Evolutionary conservation across 2,113 vertebrate genomes (phyloP).

Genomic region (Sapajus apella): DNA sequence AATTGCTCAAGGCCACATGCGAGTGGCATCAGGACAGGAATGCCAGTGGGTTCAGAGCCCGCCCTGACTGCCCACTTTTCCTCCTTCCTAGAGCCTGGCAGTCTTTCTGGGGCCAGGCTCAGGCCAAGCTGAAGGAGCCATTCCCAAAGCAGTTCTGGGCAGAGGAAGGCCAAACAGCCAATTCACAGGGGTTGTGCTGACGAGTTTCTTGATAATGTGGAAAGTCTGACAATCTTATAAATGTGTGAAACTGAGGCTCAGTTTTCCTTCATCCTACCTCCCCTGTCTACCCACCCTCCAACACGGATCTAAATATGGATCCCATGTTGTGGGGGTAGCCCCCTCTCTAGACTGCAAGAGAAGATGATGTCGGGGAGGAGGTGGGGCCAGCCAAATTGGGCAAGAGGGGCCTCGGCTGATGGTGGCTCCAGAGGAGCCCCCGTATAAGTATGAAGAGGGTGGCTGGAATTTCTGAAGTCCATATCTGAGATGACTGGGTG

Average conservation of each 20-base stretch:
- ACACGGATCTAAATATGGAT: neutral
- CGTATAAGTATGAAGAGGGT: fast-evolving
- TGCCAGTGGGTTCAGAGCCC: neutral
- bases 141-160: neutral
- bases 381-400: fast-evolving
- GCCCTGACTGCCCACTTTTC: neutral
- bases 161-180: neutral
- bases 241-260: neutral
- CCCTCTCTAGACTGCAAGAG: neutral
- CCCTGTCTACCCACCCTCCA: neutral
- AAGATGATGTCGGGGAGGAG: neutral
- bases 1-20: neutral
- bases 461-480: neutral
- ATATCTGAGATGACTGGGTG: neutral
- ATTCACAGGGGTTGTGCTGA: neutral
- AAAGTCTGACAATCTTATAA: neutral
- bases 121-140: neutral
- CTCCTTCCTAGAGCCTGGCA: neutral
- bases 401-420: neutral
- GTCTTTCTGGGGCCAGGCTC: neutral
- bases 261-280: fast-evolving
- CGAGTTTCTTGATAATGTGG: neutral
- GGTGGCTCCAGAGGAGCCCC: neutral
- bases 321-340: neutral
- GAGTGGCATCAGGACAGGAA: neutral